Evolutionary conservation across 2,888 invertebrate genomes (phyloP).

Genomic region (Helicoverpa assulta): DNA sequence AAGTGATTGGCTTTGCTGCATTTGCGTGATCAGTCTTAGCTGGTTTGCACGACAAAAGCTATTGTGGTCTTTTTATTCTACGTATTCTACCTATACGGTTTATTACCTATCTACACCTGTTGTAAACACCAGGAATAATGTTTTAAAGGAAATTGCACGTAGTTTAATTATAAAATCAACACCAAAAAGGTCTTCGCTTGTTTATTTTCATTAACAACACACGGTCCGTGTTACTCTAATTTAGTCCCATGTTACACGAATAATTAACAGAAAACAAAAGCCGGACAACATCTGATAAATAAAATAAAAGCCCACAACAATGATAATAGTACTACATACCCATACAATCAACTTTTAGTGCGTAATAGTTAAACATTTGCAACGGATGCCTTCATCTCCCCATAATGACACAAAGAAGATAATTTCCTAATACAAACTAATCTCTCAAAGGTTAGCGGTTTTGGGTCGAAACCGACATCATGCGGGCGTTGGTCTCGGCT

Average conservation of each 20-base stretch:
- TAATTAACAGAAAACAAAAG: conserved; percentile 19
- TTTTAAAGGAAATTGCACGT: not conserved
- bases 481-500: conserved; percentile 67
- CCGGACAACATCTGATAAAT: conserved; percentile 12
- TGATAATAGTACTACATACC: conserved; percentile 10
- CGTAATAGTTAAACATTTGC: conserved; percentile 26
- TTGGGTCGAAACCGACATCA: conserved; percentile 64
- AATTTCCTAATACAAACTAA: conserved; percentile 69
- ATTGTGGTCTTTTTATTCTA: too few species aligned
- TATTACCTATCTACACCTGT: too few species aligned
- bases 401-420: conserved; percentile 61
- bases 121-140: too few species aligned
- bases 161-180: not conserved
- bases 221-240: not conserved
- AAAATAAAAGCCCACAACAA: conserved; percentile 26
- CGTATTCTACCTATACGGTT: too few species aligned
- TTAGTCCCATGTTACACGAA: not conserved
- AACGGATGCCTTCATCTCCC: conserved; percentile 34
- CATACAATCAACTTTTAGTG: conserved; percentile 13
- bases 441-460: conserved; percentile 71
- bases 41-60: too few species aligned
- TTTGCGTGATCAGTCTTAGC: too few species aligned
- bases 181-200: not conserved
- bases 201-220: not conserved
- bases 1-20: not conserved